Percentiles rank a stretch among this genome's conserved stretches.
Evolutionary conservation across 2,113 vertebrate species (phyloP).

Genomic region (Tragelaphus buxtoni): DNA sequence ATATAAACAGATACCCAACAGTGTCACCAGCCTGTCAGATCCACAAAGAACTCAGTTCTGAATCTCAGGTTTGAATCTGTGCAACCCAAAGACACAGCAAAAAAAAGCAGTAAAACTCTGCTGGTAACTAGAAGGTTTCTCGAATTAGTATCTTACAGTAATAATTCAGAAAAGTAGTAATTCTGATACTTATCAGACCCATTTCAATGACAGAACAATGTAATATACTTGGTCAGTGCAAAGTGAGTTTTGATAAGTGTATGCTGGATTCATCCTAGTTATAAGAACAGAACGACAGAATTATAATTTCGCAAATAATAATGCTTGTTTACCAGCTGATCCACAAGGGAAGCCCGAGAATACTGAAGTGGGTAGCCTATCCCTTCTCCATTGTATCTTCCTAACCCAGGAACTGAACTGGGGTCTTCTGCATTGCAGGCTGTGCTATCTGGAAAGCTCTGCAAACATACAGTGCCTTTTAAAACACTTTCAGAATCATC

Average conservation of each 20-base stretch:
- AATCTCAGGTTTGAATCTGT: background rate
- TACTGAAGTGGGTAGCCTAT: background rate
- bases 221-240: background rate
- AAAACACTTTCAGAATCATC: background rate
- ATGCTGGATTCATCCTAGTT: background rate
- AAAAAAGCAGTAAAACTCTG: background rate
- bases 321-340: background rate
- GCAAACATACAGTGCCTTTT: background rate
- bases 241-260: background rate
- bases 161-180: background rate
- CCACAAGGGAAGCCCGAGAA: background rate
- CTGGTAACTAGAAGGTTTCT: background rate
- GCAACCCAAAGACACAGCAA: background rate
- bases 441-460: background rate
- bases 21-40: background rate
- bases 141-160: background rate
- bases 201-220: background rate
- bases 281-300: background rate
- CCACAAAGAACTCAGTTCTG: background rate
- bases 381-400: background rate
- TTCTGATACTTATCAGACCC: background rate
- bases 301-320: slow-evolving; percentile 12
- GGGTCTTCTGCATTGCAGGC: background rate
- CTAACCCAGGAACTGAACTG: background rate
- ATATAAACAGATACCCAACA: background rate